Base-by-base conservation (phyloP, 2,888 invertebrate species). In the Patella ulyssiponensis region DNA sequence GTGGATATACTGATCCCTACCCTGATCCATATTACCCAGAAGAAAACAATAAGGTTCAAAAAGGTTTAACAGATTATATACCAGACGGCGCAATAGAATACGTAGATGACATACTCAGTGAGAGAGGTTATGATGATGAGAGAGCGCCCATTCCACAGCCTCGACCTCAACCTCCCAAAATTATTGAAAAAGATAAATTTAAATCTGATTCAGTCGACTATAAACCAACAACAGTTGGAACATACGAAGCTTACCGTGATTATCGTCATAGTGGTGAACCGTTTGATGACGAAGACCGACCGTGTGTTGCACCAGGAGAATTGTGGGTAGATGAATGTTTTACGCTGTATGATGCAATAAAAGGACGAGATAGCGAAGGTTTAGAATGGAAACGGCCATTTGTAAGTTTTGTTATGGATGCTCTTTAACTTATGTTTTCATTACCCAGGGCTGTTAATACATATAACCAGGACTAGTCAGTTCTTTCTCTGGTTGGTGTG, bases 381-480 rank as follows among this genome's bases (percentile, higher is more conserved):
- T 69, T 88, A 9, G 84, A 85, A 72, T 89, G 88, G 88, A 88
- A 88, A 77, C 75, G 89, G 71, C 88, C 89, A 20, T 69, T 70
- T 70, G 89, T 89, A 82, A 79, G 84, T 80, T 44, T 52, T 33
- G 3, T 5, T 64, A 9, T 64, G 20, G 20, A 20, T 64, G 7
- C 9, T 44, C 7, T 44, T 4, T 44, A 4, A 44, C 44, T 44
- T 9, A 0, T 44, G 44, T 44, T 44, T 44, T 7, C 9, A 44
- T 44, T 44, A 44, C 44, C 9, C 44, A 44, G 44, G 44, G 44
- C 44, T 44, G 44, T 44, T 44, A 44, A 44, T 9, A n/a, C n/a
- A n/a, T n/a, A n/a, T n/a, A n/a, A n/a, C n/a, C n/a, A n/a, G n/a
- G n/a, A n/a, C n/a, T n/a, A n/a, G n/a, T n/a, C n/a, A n/a, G n/a